Evolutionary conservation across 2,888 invertebrate genomes (phyloP).

Genomic region (Gari tellinella): DNA sequence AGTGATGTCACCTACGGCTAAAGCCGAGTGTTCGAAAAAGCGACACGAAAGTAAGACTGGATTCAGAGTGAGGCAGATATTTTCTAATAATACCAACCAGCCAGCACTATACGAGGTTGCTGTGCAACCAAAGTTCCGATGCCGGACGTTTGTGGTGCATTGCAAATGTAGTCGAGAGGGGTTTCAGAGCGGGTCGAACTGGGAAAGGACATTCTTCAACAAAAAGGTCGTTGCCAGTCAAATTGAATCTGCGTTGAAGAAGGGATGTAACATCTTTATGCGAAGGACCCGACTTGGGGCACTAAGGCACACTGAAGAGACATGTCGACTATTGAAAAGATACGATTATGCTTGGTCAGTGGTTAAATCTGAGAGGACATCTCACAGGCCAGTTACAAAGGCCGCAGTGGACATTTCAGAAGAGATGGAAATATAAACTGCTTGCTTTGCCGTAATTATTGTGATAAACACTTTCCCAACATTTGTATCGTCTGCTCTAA

Average conservation of each 20-base stretch:
- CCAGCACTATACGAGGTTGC: conserved; percentile 67
- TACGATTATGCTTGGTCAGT: no score
- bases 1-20: conserved; percentile 52
- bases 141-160: conserved; percentile 61
- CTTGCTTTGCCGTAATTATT: no score
- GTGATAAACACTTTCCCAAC: no score
- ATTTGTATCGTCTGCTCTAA: no score
- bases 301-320: no score
- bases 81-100: conserved; percentile 50
- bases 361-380: no score
- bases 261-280: conserved; percentile 54
- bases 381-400: conserved; percentile 25
- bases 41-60: no score
- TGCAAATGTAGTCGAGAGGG: conserved; percentile 52
- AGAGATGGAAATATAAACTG: conserved; percentile 37
- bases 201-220: conserved; percentile 62
- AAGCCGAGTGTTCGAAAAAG: no score
- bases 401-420: conserved; percentile 33
- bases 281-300: conserved; percentile 43
- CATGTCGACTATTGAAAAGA: no score
- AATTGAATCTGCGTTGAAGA: conserved; percentile 54
- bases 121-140: conserved; percentile 59
- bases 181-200: conserved; percentile 32
- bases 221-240: conserved; percentile 47
- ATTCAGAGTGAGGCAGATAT: conserved; percentile 49